These are phyloP conservation scores for Macropis europaea DNA, from an alignment of 2,888 invertebrate species.

Conservation along the genomic window DNA sequence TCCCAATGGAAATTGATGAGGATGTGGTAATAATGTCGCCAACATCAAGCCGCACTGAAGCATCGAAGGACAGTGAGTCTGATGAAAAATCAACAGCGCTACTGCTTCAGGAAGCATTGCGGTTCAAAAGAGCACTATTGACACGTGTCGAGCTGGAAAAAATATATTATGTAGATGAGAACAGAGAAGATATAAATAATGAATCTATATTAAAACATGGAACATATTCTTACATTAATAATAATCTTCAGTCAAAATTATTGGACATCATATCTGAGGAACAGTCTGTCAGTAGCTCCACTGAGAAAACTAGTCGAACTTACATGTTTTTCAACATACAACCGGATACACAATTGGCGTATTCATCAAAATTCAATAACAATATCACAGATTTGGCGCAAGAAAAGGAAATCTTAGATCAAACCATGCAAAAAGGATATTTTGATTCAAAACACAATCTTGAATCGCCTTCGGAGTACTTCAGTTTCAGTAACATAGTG, in stretches of 20 bases:
- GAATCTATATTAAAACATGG: neutral
- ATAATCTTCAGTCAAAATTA: slow-evolving; percentile 59
- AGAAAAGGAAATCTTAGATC: neutral
- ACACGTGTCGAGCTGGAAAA: slow-evolving; percentile 55
- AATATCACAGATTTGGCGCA: neutral
- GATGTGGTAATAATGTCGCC: slow-evolving; percentile 35
- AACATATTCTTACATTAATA: neutral
- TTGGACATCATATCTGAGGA: slow-evolving; percentile 72
- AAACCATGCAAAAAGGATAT: neutral
- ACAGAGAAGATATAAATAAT: neutral
- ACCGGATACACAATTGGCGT: slow-evolving; percentile 15
- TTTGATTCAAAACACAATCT: slow-evolving; percentile 11
- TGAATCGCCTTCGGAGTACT: slow-evolving; percentile 22
- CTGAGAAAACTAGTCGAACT: slow-evolving; percentile 50
- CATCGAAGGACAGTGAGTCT: slow-evolving; percentile 58
- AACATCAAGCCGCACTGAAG: slow-evolving; percentile 53
- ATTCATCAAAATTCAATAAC: neutral
- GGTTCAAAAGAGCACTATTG: slow-evolving; percentile 60
- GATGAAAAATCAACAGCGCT: slow-evolving; percentile 61
- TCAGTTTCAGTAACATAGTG: slow-evolving; percentile 27
- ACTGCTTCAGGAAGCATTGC: slow-evolving; percentile 64
- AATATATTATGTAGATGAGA: neutral
- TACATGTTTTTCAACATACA: slow-evolving; percentile 41
- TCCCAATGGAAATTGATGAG: slow-evolving; percentile 51
- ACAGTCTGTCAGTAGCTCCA: slow-evolving; percentile 64